Evolutionary conservation across 2,113 vertebrate species (phyloP), one percentile per base, ranked within the genome.

Genomic region (Gymnorhina tibicen): DNA sequence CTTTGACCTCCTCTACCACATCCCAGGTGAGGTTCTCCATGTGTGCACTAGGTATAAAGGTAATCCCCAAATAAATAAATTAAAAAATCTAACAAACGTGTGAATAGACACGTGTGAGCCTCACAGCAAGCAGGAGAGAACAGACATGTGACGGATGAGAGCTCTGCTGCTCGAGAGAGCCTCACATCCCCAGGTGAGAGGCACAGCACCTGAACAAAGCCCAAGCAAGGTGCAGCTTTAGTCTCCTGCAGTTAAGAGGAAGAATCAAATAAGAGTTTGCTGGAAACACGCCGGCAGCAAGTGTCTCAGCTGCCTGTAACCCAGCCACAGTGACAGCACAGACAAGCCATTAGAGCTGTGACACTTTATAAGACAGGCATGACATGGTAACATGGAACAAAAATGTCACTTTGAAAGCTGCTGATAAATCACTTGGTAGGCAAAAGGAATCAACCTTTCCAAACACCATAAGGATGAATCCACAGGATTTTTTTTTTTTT

Each of bases 331-430:
- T 37, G 92, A 91, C 93, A 95, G 20, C 66, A 89, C 26, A 95
- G 94, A 96, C 72, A 91, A 77, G 85, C 10, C 24, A 93, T 84
- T 95, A 84, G 64, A 96, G 90, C 76, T 68, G 83, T 70, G 92
- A 94, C 92, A 86, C 89, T 66, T 79, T 2, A 1, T 35, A 18
- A 90, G 82, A 92, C 85, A 92, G 59, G 41, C 74, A 50, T 56
- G 88, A 95, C 91, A 90, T 1, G 60, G 95, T 64, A 95, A 94
- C 86, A 91, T 32, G 27, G 84, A 81, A 85, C 68, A 62, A 58
- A 95, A 89, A 64, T 62, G 76, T 78, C 89, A 87, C 90, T 70
- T 67, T 53, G 88, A 94, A 93, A 96, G 88, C 76, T 72, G 39
- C 85, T 59, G 52, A 80, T 70, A 81, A 84, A 93, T 94, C 76